Percentiles rank a stretch among this genome's conserved stretches.
Conservation (phyloP, 1,140 invertebrate genomes). For the Aphaenogaster ashmeadi region DNA sequence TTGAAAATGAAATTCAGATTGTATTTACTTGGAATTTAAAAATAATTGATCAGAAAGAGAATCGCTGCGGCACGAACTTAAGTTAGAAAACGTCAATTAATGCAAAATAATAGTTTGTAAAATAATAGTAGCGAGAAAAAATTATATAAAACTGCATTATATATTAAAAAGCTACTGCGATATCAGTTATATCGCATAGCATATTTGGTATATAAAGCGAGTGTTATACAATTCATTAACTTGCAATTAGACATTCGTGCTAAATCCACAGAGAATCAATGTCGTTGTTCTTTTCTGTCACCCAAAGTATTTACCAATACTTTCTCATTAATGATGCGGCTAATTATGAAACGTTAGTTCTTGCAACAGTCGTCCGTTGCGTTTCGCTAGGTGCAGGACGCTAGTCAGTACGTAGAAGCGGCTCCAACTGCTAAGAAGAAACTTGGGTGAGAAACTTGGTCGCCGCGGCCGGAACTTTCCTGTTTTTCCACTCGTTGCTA, state of each 20-base stretch:
- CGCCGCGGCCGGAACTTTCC: slow-evolving; percentile 76
- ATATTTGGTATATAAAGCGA: background rate
- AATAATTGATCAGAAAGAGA: background rate
- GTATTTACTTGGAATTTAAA: background rate
- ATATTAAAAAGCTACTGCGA: background rate
- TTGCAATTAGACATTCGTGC: background rate
- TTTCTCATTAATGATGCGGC: slow-evolving; percentile 50
- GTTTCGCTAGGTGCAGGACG: slow-evolving; percentile 42
- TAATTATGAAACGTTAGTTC: slow-evolving; percentile 66
- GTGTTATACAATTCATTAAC: background rate
- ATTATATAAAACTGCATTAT: background rate
- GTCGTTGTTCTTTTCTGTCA: background rate
- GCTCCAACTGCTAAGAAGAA: slow-evolving; percentile 62
- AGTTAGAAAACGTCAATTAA: background rate
- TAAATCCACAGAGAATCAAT: background rate
- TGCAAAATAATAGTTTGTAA: background rate
- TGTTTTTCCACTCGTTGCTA: slow-evolving; percentile 83
- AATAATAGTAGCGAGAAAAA: background rate
- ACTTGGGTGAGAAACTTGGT: slow-evolving; percentile 72
- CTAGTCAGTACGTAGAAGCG: slow-evolving; percentile 46
- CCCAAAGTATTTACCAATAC: slow-evolving; percentile 19
- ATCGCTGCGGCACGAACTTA: background rate
- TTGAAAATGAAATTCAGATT: background rate
- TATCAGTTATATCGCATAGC: background rate
- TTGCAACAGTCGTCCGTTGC: slow-evolving; percentile 28